A percentile compares a stretch with the other conserved stretches of the same genome.
Conservation (phyloP, 2,797 vertebrate genomes). For the Oreochromis mossambicus region DNA sequence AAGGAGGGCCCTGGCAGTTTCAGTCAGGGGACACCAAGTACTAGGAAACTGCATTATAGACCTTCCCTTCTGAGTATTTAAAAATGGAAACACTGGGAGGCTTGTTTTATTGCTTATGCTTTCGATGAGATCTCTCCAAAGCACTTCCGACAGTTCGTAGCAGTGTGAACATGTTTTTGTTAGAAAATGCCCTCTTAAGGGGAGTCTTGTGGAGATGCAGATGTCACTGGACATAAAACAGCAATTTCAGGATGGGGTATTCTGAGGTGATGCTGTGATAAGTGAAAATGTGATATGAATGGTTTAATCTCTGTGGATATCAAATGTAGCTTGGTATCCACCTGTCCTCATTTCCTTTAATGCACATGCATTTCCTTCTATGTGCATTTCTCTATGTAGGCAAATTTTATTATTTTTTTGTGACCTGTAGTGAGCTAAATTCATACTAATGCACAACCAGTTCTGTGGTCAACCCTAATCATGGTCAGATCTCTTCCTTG, state of each 20-base stretch:
- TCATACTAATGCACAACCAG: not conserved
- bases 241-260: slow-evolving; percentile 1
- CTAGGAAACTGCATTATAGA: slow-evolving; percentile 68
- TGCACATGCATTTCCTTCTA: not conserved
- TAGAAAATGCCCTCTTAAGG: slow-evolving; percentile 14
- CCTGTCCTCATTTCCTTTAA: not conserved
- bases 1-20: slow-evolving; percentile 14
- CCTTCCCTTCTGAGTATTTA: slow-evolving; percentile 58
- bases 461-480: not conserved
- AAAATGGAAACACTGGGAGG: slow-evolving; percentile 65
- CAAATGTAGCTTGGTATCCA: not conserved
- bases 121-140: slow-evolving; percentile 39
- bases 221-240: slow-evolving; percentile 42
- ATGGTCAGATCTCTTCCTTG: not conserved
- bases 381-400: not conserved
- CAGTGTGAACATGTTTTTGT: slow-evolving; percentile 43
- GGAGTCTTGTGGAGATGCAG: slow-evolving; percentile 12
- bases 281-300: slow-evolving; percentile 16
- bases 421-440: not conserved
- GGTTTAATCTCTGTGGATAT: slow-evolving; percentile 18
- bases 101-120: slow-evolving; percentile 36
- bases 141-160: slow-evolving; percentile 37
- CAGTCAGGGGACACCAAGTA: slow-evolving; percentile 48
- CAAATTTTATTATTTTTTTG: not conserved
- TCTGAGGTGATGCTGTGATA: slow-evolving; percentile 24